Evolutionary conservation across 2,888 invertebrate species (phyloP).

Genomic region (Poecilobothrus nobilitatus): DNA sequence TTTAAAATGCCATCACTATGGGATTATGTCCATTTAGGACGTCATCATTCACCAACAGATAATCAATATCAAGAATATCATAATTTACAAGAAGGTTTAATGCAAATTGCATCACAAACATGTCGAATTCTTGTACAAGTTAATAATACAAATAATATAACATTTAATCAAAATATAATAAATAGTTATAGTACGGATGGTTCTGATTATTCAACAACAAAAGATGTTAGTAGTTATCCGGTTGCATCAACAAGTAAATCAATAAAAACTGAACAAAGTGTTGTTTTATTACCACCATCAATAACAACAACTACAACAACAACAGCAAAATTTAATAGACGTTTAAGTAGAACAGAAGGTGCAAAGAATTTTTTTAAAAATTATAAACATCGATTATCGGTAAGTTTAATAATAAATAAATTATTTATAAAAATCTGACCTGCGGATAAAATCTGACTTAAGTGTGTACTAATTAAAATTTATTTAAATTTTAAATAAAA

Average conservation of each 20-base stretch:
- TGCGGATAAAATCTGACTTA: no score
- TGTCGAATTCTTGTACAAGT: conserved; percentile 70
- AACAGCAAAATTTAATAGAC: conserved; percentile 19
- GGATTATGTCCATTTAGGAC: conserved; percentile 11
- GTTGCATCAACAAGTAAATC: conserved; percentile 11
- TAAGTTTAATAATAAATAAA: conserved; percentile 37
- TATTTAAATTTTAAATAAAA: conserved; percentile 7
- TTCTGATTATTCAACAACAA: neutral
- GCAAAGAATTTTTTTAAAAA: conserved; percentile 45
- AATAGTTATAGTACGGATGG: conserved; percentile 35
- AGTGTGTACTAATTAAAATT: no score
- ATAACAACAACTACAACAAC: conserved; percentile 15
- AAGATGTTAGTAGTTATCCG: conserved; percentile 38
- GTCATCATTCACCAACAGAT: neutral
- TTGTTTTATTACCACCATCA: conserved; percentile 52
- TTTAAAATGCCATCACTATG: neutral
- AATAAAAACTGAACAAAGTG: conserved; percentile 40
- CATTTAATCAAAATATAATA: conserved; percentile 55
- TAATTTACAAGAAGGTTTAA: conserved; percentile 65
- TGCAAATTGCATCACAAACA: conserved; percentile 70
- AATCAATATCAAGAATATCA: conserved; percentile 45
- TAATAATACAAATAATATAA: conserved; percentile 66
- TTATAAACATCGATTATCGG: conserved; percentile 55
- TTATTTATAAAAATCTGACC: no score
- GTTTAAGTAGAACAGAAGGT: conserved; percentile 22